Evolutionary conservation across 1,140 invertebrate genomes (phyloP), one percentile per base, ranked within the genome.

Genomic region (Protaetia brevitarsis): DNA sequence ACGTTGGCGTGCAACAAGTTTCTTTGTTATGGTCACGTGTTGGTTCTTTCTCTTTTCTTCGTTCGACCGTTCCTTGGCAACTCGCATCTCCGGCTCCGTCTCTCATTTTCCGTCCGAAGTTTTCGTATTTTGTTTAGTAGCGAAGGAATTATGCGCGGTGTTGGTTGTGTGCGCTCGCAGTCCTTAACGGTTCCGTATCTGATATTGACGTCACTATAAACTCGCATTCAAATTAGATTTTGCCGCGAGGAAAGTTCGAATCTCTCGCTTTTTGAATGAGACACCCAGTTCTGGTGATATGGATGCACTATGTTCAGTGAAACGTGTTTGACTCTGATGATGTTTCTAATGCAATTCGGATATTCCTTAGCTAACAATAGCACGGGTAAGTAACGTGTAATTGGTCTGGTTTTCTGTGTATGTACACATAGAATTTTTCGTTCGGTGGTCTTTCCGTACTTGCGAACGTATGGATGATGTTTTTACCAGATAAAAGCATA

Each of bases 21-120:
- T 59, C 57, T 59, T 59, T 59, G 57, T 59, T 59, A 8, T 59
- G 57, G 30, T 59, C 57, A 59, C 57, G 57, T 59, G 57, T 28
- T 28, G 26, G 28, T 59, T 27, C 57, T n/a, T 59, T 59, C 57
- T 59, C 29, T 59, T 59, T 59, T 28, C 27, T 59, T 59, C 57
- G 11, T 27, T 59, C 23, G 3, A n/a, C 31, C 31, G 31, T 34
- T 7, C 7, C 7, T 34, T 7, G 6, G 31, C 7, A 59, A 31
- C 57, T 59, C 13, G 29, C 30, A n/a, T 5, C 13, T 59, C 26
- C 27, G 28, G 28, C 57, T 13, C 16, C 57, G 26, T 28, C 29
- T 59, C 57, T 28, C 27, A 27, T 28, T 28, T 59, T 26, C 6
- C n/a, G n/a, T 26, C 8, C 16, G 27, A 29, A 59, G 57, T 59